Evolutionary conservation across 2,888 invertebrate genomes (phyloP).

Genomic region (Yponomeuta plumbellus): DNA sequence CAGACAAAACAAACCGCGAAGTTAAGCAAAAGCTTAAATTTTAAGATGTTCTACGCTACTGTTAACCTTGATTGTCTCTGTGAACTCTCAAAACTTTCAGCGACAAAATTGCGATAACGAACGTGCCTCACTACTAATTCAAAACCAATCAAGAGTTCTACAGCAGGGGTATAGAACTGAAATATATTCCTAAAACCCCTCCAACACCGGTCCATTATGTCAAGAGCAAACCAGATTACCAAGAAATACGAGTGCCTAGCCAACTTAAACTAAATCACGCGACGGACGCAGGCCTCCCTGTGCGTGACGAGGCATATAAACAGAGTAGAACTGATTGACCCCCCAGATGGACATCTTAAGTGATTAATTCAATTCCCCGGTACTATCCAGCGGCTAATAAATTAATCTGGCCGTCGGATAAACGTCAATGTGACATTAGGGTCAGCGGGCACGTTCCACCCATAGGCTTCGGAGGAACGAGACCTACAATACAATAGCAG

Average conservation of each 20-base stretch:
- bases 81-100: too few relatives aligned
- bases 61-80: too few relatives aligned
- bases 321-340: not conserved
- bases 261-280: not conserved
- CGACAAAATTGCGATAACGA: too few relatives aligned
- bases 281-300: not conserved
- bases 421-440: constrained; percentile 55
- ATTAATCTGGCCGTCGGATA: constrained; percentile 64
- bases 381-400: constrained; percentile 42
- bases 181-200: too few relatives aligned
- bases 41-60: too few relatives aligned
- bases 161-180: too few relatives aligned
- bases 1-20: too few relatives aligned
- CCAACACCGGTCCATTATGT: too few relatives aligned
- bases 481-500: not conserved
- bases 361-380: constrained; percentile 11
- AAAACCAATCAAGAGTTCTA: too few relatives aligned
- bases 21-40: too few relatives aligned
- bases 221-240: too few relatives aligned
- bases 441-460: constrained; percentile 38
- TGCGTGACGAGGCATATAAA: constrained; percentile 1
- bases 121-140: too few relatives aligned
- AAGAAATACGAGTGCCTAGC: not conserved
- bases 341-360: constrained; percentile 3
- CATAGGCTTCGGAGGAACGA: not conserved